phyloP scores from a whole-genome alignment of 2,797 vertebrate genomes.

The Lacerta viridis region DNA sequence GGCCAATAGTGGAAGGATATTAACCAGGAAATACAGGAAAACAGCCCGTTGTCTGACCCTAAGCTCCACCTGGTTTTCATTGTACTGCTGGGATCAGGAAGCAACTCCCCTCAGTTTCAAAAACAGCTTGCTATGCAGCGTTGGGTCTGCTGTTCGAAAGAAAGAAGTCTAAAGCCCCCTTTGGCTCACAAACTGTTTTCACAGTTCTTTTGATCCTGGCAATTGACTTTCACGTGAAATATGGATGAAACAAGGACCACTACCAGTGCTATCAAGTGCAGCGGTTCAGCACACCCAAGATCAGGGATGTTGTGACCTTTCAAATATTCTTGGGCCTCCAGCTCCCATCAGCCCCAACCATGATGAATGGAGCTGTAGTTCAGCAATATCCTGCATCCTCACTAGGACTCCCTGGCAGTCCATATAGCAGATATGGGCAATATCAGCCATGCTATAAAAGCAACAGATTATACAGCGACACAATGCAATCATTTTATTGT shows the following conservation, averaged over 20 bases:
- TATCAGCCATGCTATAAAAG: not conserved
- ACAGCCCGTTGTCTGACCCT: conserved; percentile 13
- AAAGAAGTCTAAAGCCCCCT: not conserved
- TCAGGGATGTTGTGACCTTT: no score
- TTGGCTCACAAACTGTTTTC: not conserved
- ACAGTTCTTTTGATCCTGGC: not conserved
- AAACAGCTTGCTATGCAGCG: not conserved
- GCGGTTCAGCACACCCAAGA: not conserved
- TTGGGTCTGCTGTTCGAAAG: not conserved
- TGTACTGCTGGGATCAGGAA: not conserved
- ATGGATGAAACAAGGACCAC: not conserved
- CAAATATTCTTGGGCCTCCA: no score
- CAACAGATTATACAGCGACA: not conserved
- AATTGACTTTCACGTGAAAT: not conserved
- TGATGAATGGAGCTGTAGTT: no score
- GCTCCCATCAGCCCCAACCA: not conserved
- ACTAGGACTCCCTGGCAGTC: not conserved
- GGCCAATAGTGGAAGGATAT: not conserved
- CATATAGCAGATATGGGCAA: not conserved
- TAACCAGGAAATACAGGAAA: conserved; percentile 1
- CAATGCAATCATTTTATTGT: not conserved
- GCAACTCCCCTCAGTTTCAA: conserved; percentile 25
- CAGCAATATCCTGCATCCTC: not conserved
- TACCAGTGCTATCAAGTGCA: not conserved
- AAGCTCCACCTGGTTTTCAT: conserved; percentile 15